A percentile compares a stretch with the other conserved stretches of the same genome.
Evolutionary conservation across 2,113 vertebrate species (phyloP).

Genomic region (Condylura cristata): DNA sequence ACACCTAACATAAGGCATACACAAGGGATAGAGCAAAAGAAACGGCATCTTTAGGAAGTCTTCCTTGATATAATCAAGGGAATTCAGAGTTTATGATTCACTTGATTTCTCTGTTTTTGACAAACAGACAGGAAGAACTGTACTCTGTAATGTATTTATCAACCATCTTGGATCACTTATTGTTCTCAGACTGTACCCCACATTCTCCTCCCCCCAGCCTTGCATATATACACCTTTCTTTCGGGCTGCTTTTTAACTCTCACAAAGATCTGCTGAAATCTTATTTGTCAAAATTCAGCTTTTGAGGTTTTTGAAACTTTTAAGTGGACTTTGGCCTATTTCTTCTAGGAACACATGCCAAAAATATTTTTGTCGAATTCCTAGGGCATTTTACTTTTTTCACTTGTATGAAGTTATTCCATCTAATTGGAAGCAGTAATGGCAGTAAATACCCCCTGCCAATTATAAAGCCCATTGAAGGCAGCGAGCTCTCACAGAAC

Average conservation of each 20-base stretch:
- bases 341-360: neutral
- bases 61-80: neutral
- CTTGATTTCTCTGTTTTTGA: neutral
- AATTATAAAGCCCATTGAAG: neutral
- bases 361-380: neutral
- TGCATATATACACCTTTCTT: neutral
- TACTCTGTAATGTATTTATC: neutral
- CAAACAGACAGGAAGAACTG: neutral
- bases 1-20: neutral
- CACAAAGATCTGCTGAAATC: neutral
- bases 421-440: neutral
- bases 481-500: neutral
- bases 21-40: neutral
- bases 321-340: neutral
- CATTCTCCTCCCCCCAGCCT: neutral
- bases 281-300: neutral
- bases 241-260: neutral
- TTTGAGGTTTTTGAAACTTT: neutral
- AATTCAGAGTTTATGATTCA: neutral
- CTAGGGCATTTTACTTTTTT: neutral
- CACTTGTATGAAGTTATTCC: neutral
- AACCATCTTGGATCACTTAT: neutral
- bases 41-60: neutral
- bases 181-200: neutral
- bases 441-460: neutral